Conservation (phyloP, 1,140 invertebrate species). For the Adelges cooleyi region DNA sequence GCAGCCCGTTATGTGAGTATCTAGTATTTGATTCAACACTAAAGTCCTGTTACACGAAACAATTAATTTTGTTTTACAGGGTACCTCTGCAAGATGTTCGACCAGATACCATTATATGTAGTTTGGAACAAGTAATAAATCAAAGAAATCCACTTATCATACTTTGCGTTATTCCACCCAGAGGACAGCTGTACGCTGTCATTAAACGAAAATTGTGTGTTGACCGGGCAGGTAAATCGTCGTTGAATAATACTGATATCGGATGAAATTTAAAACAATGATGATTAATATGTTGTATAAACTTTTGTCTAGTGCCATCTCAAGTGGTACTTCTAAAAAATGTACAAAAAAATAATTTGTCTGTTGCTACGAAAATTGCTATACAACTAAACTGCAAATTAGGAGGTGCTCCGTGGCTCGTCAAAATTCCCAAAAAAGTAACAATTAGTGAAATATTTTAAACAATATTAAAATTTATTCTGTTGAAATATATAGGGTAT, state of each 20-base stretch:
- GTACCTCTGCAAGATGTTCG: not conserved
- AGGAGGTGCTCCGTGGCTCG: slow-evolving; percentile 72
- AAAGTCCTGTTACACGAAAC: not conserved
- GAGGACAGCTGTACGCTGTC: slow-evolving; percentile 54
- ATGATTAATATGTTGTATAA: too few relatives aligned
- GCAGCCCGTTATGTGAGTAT: slow-evolving; percentile 16
- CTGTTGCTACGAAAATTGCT: slow-evolving; percentile 72
- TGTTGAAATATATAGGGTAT: too few relatives aligned
- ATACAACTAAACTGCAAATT: slow-evolving; percentile 82
- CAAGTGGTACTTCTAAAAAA: slow-evolving; percentile 58
- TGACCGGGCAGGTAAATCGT: slow-evolving; percentile 48
- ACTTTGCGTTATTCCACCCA: slow-evolving; percentile 37
- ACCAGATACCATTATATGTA: not conserved
- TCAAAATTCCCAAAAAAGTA: slow-evolving; percentile 51
- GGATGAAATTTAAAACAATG: too few relatives aligned
- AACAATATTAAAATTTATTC: too few relatives aligned
- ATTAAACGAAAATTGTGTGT: slow-evolving; percentile 77
- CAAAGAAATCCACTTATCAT: not conserved
- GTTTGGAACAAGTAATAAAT: not conserved
- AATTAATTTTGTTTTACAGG: slow-evolving; percentile 20
- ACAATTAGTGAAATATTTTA: too few relatives aligned
- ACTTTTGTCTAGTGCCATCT: slow-evolving; percentile 46
- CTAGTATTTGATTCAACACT: not conserved
- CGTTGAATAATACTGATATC: too few relatives aligned
- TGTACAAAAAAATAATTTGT: slow-evolving; percentile 47